Evolutionary conservation across 2,888 invertebrate genomes (phyloP), one percentile per base, ranked within the genome.

Genomic region (Lydus trimaculatus): DNA sequence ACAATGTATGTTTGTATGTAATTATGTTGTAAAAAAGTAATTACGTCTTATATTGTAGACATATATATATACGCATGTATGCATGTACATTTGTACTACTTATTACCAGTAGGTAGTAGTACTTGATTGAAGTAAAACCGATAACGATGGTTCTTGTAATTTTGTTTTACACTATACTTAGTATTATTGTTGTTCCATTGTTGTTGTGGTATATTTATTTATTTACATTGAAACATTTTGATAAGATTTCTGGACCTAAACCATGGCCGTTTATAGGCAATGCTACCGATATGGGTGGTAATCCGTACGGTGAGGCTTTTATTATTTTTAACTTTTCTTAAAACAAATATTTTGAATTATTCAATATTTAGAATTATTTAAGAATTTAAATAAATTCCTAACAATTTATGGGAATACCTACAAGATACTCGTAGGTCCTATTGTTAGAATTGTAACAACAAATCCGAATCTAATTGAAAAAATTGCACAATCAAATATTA

Each of bases 201-300:
- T 15, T 70, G 11, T 70, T 66, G 66, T 70, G 70, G 66, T 62
- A 28, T 33, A 31, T 28, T 2, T 4, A 61, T 15, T 59, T 62
- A 33, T 33, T n/a, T 11, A 66, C 62, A 64, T 66, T 39, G 3
- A 64, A 33, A 58, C 28, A 43, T 20, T 20, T 69, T 1, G 28
- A 56, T 31, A 64, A 56, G 5, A 65, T 70, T 9, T 67, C 67
- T n/a, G 70, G 70, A 31, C 70, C 70, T n/a, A 67, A 59, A 67
- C 67, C 64, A 11, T 36, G 15, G 33, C 67, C 67, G 1, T 7
- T 70, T 23, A 31, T 70, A 28, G 70, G 70, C 3, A 70, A 65
- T 56, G 61, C 63, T 43, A 31, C 60, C 17, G 63, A 67, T n/a
- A 20, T 67, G 8, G 70, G 70, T 17, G 13, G 60, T 4, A 63